Conservation (phyloP, 1,140 invertebrate species). For the Drusus annulatus region DNA sequence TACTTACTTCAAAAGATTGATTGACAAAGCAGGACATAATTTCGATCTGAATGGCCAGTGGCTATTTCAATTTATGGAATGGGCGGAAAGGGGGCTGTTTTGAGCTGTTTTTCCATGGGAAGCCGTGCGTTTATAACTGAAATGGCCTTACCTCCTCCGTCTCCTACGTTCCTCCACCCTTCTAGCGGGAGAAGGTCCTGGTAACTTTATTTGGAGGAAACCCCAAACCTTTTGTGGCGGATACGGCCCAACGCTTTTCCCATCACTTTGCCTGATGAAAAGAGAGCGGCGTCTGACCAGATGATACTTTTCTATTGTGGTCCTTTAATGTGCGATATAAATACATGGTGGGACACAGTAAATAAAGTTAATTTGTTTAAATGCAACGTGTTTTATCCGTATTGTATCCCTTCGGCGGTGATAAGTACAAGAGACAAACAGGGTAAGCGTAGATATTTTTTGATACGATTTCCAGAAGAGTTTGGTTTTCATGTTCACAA, state of each 20-base stretch:
- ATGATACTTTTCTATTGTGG: slow-evolving; percentile 37
- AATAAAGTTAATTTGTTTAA: too few species aligned
- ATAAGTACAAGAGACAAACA: too few species aligned
- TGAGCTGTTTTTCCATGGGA: slow-evolving; percentile 25
- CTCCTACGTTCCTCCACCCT: too few species aligned
- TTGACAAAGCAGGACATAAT: slow-evolving; percentile 11
- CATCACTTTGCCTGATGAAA: slow-evolving; percentile 43
- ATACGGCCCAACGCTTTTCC: slow-evolving; percentile 37
- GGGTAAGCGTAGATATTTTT: too few species aligned
- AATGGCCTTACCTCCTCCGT: background rate
- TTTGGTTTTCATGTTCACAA: too few species aligned
- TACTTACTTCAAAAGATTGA: slow-evolving; percentile 11
- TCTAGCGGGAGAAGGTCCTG: slow-evolving; percentile 6
- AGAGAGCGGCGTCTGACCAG: slow-evolving; percentile 23
- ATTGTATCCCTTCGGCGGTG: too few species aligned
- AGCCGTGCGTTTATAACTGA: slow-evolving; percentile 54
- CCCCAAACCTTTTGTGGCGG: slow-evolving; percentile 33
- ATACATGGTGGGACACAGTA: too few species aligned
- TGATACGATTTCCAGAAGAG: too few species aligned
- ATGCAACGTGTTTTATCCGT: too few species aligned
- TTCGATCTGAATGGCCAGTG: slow-evolving; percentile 5
- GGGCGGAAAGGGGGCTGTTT: background rate
- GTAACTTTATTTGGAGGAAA: slow-evolving; percentile 44
- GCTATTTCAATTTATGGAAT: slow-evolving; percentile 24
- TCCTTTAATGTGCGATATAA: background rate